phyloP scores from a whole-genome alignment of 2,888 invertebrate genomes.

The Eilema sororculum region DNA sequence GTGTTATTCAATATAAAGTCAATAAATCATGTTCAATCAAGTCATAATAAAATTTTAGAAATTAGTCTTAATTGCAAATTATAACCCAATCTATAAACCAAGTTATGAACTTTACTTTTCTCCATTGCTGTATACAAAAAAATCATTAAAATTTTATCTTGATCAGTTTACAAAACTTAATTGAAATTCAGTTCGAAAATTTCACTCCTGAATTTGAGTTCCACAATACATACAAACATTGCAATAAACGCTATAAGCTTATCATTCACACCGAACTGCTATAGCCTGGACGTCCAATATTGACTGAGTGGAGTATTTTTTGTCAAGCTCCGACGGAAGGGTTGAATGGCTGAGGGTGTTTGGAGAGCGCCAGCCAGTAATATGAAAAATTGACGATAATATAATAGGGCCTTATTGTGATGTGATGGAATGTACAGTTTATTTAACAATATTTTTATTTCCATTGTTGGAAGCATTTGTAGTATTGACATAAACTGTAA shows the following conservation, averaged over 20 bases:
- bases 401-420: slow-evolving; percentile 34
- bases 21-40: no score
- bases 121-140: background rate
- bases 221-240: no score
- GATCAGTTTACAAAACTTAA: no score
- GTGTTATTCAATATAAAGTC: no score
- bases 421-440: slow-evolving; percentile 32
- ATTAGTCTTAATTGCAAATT: no score
- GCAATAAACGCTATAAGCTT: slow-evolving; percentile 38
- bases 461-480: background rate
- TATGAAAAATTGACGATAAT: slow-evolving; percentile 61
- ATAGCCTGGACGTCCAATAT: slow-evolving; percentile 80
- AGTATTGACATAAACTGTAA: background rate
- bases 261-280: slow-evolving; percentile 49
- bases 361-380: slow-evolving; percentile 73
- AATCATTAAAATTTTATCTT: background rate
- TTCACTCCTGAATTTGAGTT: no score
- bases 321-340: slow-evolving; percentile 84
- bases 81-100: no score
- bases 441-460: slow-evolving; percentile 5
- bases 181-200: no score
- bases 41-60: no score
- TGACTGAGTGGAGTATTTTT: slow-evolving; percentile 85
- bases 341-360: slow-evolving; percentile 85
- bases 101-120: background rate